phyloP scores from a whole-genome alignment of 1,140 invertebrate genomes.

The Aphaenogaster floridana region DNA sequence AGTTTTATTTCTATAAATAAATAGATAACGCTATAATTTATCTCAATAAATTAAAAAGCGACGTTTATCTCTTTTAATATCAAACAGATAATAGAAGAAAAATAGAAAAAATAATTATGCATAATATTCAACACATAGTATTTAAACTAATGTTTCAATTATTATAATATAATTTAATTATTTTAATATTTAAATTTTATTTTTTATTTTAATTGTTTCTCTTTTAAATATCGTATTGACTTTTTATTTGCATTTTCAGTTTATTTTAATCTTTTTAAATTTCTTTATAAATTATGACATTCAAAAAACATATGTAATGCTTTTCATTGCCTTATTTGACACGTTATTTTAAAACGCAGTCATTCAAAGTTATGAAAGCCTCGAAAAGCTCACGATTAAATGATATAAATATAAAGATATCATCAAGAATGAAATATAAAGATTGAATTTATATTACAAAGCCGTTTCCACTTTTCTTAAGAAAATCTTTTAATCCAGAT shows the following conservation, averaged over 20 bases:
- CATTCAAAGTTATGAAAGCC: neutral
- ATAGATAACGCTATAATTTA: too few species aligned
- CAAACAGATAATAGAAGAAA: too few species aligned
- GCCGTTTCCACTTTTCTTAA: conserved; percentile 24
- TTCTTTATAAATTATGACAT: conserved; percentile 52
- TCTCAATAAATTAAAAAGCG: too few species aligned
- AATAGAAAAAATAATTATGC: too few species aligned
- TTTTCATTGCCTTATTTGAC: neutral
- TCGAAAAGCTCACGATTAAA: neutral
- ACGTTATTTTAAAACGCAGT: conserved; percentile 16
- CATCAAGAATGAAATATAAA: conserved; percentile 41
- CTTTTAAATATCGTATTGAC: too few species aligned
- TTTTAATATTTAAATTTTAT: neutral
- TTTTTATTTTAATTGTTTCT: neutral
- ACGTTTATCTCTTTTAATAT: too few species aligned
- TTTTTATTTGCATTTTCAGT: neutral
- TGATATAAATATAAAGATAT: conserved; percentile 25
- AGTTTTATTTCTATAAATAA: too few species aligned
- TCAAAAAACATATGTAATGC: conserved; percentile 8
- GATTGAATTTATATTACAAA: conserved; percentile 39
- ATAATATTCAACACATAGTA: too few species aligned
- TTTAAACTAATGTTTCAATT: too few species aligned
- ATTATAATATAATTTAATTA: too few species aligned
- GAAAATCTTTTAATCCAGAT: conserved; percentile 44
- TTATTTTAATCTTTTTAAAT: neutral